phyloP scores from a whole-genome alignment of 2,113 vertebrate species.

The Pseudorhombus dupliciocellatus region DNA sequence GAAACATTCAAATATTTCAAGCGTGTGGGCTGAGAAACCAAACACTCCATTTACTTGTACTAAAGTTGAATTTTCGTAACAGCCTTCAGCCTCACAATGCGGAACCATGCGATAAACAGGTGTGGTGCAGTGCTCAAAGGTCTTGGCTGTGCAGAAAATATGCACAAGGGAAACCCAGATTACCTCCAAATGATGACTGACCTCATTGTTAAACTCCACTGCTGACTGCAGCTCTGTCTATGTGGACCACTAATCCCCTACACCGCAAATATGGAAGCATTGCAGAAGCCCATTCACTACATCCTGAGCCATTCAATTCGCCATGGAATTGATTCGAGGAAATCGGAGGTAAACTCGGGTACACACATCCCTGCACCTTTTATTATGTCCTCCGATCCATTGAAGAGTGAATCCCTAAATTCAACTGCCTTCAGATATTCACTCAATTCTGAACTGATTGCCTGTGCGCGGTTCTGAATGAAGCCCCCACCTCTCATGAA shows the following conservation, averaged over 20 bases:
- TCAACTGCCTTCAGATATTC: background rate
- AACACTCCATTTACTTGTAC: background rate
- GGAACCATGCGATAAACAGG: background rate
- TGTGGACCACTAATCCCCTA: background rate
- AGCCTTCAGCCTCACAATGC: background rate
- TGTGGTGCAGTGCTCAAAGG: background rate
- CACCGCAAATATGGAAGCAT: no score
- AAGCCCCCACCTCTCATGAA: background rate
- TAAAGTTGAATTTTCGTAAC: background rate
- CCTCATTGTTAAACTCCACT: background rate
- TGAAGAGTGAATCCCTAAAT: background rate
- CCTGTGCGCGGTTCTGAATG: background rate
- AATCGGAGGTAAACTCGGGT: background rate
- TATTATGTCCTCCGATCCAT: background rate
- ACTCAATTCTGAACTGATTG: background rate
- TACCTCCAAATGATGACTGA: background rate
- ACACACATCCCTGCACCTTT: background rate
- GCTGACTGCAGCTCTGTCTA: background rate
- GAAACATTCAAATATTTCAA: background rate
- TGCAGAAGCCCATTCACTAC: background rate
- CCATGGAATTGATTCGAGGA: background rate
- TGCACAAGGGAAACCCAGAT: background rate
- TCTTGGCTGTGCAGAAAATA: background rate
- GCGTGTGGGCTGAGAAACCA: background rate
- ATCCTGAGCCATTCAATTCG: background rate